Conservation (phyloP, 2,113 vertebrate genomes). For the Sapajus apella region DNA sequence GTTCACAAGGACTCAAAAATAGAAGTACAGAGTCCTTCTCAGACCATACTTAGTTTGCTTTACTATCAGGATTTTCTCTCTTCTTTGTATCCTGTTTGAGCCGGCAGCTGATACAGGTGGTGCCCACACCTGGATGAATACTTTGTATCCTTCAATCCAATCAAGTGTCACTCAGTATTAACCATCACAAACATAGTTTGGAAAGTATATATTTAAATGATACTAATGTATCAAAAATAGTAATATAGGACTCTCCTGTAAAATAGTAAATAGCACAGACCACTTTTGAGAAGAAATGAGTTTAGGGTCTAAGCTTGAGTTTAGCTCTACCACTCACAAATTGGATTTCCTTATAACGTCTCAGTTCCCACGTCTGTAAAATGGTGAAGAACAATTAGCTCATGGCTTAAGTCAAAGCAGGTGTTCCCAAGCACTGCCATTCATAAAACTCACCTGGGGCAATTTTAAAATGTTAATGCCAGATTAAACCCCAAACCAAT, state of each 20-base stretch:
- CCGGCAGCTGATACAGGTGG: too few species aligned
- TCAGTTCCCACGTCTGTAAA: background rate
- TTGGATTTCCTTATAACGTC: background rate
- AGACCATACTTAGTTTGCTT: too few species aligned
- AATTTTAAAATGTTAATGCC: background rate
- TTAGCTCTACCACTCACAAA: background rate
- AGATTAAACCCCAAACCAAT: background rate
- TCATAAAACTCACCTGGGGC: accelerated
- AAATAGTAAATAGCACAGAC: background rate
- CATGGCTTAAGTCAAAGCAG: background rate
- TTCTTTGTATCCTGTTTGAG: too few species aligned
- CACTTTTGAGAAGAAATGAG: background rate
- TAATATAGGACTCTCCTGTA: background rate
- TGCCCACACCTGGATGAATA: too few species aligned
- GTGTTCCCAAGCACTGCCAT: background rate
- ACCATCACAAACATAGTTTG: too few species aligned
- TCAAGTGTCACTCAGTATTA: too few species aligned
- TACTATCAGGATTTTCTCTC: too few species aligned
- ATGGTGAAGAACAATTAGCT: background rate
- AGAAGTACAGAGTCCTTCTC: too few species aligned
- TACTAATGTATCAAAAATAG: background rate
- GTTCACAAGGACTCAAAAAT: too few species aligned
- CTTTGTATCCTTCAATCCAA: too few species aligned
- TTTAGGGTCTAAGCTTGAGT: background rate
- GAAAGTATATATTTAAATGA: background rate